Evolutionary conservation across 2,113 vertebrate genomes (phyloP), one percentile per base, ranked within the genome.

Genomic region (Budorcas taxicolor): DNA sequence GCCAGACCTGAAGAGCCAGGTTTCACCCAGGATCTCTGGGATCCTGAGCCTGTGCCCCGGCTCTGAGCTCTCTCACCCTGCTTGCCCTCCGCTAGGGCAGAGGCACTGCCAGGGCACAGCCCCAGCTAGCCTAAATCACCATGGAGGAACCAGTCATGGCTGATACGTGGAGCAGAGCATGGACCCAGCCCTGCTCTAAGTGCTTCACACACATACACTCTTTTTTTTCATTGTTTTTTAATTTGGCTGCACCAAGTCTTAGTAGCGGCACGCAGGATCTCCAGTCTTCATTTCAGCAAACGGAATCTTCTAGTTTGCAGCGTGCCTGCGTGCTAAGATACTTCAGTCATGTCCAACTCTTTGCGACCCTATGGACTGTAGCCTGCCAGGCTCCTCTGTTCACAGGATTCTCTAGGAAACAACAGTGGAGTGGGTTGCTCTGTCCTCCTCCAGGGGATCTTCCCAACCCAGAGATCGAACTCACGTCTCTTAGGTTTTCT

Each of bases 111-210:
- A 0, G 43, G 31, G 25, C 36, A 9, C 6, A 23, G 29, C 45
- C 64, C 80, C 83, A 8, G 16, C n/a, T 33, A 36, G 50, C 53
- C 82, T 43, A 4, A 62, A 25, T 36, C 36, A 4, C 23, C 3
- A 1, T 31, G 13, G 62, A n/a, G 71, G 23, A 76, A 10, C 4
- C 15, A 1, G 2, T 62, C 23, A 6, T 0, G 0, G 64, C 55
- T 12, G 7, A 43, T 47, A 3, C 17, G 0, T 1, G 12, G 4
- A 12, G 1, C 25, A 0, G 19, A 23, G 43, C 13, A 0, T 0
- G 10, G 8, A 3, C 90, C 62, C 3, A 3, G 40, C 11, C 47
- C 47, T 86, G 31, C 47, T 40, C 33, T 33, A 8, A 40, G 31
- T 6, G 29, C 31, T 25, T 58, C 64, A 3, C 21, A 0, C 47